Conservation (phyloP, 2,797 vertebrate genomes). For the Acanthurus leucopareius region DNA sequence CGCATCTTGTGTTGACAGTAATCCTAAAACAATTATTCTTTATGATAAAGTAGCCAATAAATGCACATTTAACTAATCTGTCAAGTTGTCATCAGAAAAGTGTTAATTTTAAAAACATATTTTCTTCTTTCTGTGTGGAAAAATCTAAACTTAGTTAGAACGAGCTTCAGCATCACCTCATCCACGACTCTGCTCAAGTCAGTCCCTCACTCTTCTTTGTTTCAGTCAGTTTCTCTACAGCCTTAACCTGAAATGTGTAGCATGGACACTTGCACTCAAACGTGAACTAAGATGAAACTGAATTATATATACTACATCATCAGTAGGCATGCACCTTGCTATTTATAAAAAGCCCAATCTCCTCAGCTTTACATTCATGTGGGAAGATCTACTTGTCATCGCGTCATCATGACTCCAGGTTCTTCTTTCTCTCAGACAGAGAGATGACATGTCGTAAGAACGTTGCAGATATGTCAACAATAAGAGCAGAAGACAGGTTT, state of each 20-base stretch:
- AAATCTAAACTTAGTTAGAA: constrained; percentile 4
- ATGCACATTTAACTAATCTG: constrained; percentile 1
- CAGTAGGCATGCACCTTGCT: not conserved
- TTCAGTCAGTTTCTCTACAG: not conserved
- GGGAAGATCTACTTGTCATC: not conserved
- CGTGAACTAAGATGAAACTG: not conserved
- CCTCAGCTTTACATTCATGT: not conserved
- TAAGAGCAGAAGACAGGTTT: too few species aligned
- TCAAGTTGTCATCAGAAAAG: constrained; percentile 4
- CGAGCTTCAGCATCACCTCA: not conserved
- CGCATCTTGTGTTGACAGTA: not conserved
- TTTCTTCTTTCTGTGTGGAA: constrained; percentile 2
- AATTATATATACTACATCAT: not conserved
- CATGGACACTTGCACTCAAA: not conserved
- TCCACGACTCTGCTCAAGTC: not conserved
- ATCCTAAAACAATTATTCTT: not conserved
- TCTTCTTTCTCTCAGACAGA: constrained; percentile 11
- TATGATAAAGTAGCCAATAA: constrained; percentile 18
- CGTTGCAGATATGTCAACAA: not conserved
- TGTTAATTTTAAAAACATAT: not conserved
- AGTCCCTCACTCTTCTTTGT: constrained; percentile 3
- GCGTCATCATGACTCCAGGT: not conserved
- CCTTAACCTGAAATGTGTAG: not conserved
- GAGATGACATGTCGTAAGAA: not conserved
- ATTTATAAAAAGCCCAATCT: not conserved